Evolutionary conservation across 2,113 vertebrate species (phyloP).

Genomic region (Oenanthe melanoleuca): DNA sequence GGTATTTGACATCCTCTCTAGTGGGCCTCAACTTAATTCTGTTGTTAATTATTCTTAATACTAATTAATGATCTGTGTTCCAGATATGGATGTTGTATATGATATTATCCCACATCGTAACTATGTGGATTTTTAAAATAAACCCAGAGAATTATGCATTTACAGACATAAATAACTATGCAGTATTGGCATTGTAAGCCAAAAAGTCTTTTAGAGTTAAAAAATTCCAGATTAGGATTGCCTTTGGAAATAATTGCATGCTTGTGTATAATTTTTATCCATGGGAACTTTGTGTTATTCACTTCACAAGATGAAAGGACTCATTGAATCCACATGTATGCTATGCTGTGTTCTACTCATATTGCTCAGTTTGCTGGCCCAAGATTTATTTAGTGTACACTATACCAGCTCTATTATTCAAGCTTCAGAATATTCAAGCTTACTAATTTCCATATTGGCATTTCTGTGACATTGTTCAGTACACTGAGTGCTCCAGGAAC

Average conservation of each 20-base stretch:
- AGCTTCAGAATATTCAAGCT: background rate
- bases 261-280: background rate
- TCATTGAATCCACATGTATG: background rate
- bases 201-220: background rate
- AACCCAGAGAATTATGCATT: background rate
- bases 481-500: background rate
- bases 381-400: background rate
- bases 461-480: constrained; percentile 13
- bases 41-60: background rate
- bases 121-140: background rate
- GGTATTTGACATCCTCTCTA: background rate
- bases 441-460: background rate
- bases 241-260: background rate
- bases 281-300: background rate
- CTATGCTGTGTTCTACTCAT: background rate
- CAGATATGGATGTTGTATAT: background rate
- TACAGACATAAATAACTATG: background rate
- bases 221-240: background rate
- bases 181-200: background rate
- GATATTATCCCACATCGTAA: background rate
- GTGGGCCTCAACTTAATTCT: background rate
- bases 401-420: background rate
- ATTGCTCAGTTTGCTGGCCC: background rate
- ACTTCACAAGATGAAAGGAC: background rate
- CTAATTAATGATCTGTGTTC: background rate